Base-by-base conservation (phyloP, 2,888 invertebrate genomes). In the Drosophila tripunctata region DNA sequence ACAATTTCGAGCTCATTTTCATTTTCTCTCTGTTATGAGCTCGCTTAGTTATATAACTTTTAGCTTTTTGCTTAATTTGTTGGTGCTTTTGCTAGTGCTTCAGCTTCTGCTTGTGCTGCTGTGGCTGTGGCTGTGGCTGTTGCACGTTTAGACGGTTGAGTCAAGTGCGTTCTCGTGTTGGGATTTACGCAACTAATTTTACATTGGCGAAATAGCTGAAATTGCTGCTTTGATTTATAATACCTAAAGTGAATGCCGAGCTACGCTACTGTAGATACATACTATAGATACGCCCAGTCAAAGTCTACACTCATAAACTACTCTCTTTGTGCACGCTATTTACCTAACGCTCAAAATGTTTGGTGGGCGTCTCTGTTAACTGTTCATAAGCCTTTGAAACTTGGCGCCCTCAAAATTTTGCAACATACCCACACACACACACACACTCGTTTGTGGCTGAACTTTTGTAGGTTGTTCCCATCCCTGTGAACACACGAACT, bases 161-260 rank as follows among this genome's bases (percentile, higher is more conserved):
- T 66, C 84, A 77, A 83, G 88, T 86, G 76, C 77, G 77, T 84
- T 84, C 70, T 82, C 84, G 79, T 84, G 88, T 84, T 86, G 83
- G 88, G 84, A 84, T 70, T 87, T 86, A 78, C 76, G 79, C 75
- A 82, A 85, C 86, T 85, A 85, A 87, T 87, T 83, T 85, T 66
- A 70, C 86, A 75, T 85, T 82, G 85, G 67, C 83, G 43, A 71
- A 81, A 75, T 73, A 48, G 44, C 51, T 27, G 48, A 70, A 84
- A 85, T 68, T 50, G 63, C 63, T 75, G 60, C 45, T 87, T 83
- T 83, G 88, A 83, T 87, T 87, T 83, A 83, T 80, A 77, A 68
- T 64, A 81, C 81, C 71, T 43, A 24, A 15, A 21, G 17, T 35
- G 19, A 10, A 3, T 8, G 21, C 33, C 30, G n/a, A 15, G 30